phyloP scores from a whole-genome alignment of 2,888 invertebrate genomes.

The Melitaea athalia region DNA sequence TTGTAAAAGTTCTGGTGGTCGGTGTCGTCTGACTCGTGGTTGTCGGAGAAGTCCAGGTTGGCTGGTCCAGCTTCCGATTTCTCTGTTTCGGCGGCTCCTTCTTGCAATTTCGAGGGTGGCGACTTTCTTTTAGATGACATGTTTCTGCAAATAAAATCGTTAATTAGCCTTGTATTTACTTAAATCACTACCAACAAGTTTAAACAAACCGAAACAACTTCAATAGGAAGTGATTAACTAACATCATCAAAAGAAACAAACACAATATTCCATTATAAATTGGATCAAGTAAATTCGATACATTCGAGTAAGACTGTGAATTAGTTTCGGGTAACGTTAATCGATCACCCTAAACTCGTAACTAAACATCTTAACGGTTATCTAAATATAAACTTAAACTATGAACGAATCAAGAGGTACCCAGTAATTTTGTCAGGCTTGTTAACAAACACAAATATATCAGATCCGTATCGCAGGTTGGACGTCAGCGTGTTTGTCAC shows the following conservation, averaged over 20 bases:
- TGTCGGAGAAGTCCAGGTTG: conserved; percentile 72
- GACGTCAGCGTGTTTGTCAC: conserved; percentile 69
- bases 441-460: conserved; percentile 56
- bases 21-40: conserved; percentile 70
- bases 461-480: conserved; percentile 65
- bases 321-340: conserved; percentile 9
- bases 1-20: conserved; percentile 73
- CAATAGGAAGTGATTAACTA: neutral
- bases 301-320: neutral
- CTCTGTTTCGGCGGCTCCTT: conserved; percentile 82
- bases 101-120: conserved; percentile 96
- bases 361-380: conserved; percentile 2
- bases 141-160: conserved; percentile 86
- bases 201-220: neutral
- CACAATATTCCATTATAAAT: neutral
- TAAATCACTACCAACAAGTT: neutral
- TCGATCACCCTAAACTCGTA: conserved; percentile 7
- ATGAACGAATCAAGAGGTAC: conserved; percentile 28
- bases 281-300: neutral
- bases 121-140: conserved; percentile 99
- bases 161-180: neutral
- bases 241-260: conserved; percentile 2
- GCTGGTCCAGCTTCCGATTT: conserved; percentile 79
- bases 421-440: conserved; percentile 36
- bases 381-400: conserved; percentile 12